Evolutionary conservation across 2,113 vertebrate species (phyloP).

Genomic region (Arvicanthis niloticus): DNA sequence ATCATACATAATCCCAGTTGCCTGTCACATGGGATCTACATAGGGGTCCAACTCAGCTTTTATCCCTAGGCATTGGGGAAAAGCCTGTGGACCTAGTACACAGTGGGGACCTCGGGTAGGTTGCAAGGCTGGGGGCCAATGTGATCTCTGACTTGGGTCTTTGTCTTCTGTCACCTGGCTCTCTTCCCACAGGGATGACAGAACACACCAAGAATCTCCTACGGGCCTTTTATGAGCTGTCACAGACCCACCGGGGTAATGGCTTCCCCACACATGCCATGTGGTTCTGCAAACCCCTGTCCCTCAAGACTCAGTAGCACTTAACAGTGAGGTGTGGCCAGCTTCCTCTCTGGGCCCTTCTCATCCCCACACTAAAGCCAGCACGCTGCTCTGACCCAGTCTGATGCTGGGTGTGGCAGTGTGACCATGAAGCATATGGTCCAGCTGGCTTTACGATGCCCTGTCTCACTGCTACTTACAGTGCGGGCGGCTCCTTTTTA

Average conservation of each 20-base stretch:
- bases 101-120: not conserved
- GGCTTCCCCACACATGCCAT: not conserved
- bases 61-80: not conserved
- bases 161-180: not conserved
- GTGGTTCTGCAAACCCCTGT: not conserved
- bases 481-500: accelerated
- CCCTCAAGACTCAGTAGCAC: not conserved
- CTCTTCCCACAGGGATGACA: slow-evolving; percentile 91
- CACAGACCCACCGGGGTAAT: slow-evolving; percentile 97
- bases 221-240: slow-evolving; percentile 97
- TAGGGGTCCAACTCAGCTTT: not conserved
- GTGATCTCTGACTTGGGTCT: not conserved
- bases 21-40: not conserved
- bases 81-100: not conserved
- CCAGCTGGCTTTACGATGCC: not conserved
- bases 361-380: not conserved
- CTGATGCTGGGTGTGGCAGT: not conserved
- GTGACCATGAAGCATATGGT: not conserved
- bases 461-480: accelerated
- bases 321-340: not conserved
- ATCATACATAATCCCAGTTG: not conserved
- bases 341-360: not conserved
- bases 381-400: not conserved
- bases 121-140: accelerated
- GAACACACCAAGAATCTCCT: slow-evolving; percentile 97